Percentiles rank a stretch among this genome's conserved stretches.
phyloP scores from a whole-genome alignment of 2,797 vertebrate species.

The Cyclura pinguis region DNA sequence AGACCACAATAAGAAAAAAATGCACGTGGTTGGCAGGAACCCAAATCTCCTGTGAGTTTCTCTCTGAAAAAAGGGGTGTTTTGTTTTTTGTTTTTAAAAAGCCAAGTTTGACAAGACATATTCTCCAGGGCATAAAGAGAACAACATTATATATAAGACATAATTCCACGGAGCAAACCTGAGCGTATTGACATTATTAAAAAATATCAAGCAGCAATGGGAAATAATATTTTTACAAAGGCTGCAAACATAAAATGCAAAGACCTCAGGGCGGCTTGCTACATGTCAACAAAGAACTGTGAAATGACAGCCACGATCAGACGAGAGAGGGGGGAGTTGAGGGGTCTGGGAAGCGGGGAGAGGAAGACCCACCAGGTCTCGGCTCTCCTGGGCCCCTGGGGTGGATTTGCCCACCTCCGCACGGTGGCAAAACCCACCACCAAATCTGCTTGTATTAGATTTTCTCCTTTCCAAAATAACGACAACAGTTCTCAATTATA shows the following conservation, averaged over 20 bases:
- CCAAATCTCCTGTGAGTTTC: conserved; percentile 52
- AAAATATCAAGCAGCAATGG: conserved; percentile 46
- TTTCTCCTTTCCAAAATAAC: too few relatives aligned
- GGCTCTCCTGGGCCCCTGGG: too few relatives aligned
- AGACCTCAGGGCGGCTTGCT: conserved; percentile 59
- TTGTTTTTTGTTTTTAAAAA: conserved; percentile 53
- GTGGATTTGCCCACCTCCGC: too few relatives aligned
- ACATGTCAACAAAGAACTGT: background rate
- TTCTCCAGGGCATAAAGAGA: conserved; percentile 65
- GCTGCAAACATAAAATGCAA: conserved; percentile 61
- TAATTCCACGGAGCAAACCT: conserved; percentile 60
- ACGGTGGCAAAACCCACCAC: too few relatives aligned
- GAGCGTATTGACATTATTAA: conserved; percentile 69
- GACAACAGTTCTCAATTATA: too few relatives aligned
- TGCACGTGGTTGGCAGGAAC: conserved; percentile 43
- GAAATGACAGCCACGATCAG: background rate
- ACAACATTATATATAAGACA: conserved; percentile 38
- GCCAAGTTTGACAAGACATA: conserved; percentile 55
- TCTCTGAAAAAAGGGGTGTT: conserved; percentile 54
- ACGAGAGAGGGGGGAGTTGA: too few relatives aligned
- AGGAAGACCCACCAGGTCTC: too few relatives aligned
- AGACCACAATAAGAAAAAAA: conserved; percentile 47
- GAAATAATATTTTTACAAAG: conserved; percentile 73
- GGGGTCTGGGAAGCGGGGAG: too few relatives aligned
- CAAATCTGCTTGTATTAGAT: too few relatives aligned